Conservation (phyloP, 2,113 vertebrate species). For the Athene cunicularia region DNA sequence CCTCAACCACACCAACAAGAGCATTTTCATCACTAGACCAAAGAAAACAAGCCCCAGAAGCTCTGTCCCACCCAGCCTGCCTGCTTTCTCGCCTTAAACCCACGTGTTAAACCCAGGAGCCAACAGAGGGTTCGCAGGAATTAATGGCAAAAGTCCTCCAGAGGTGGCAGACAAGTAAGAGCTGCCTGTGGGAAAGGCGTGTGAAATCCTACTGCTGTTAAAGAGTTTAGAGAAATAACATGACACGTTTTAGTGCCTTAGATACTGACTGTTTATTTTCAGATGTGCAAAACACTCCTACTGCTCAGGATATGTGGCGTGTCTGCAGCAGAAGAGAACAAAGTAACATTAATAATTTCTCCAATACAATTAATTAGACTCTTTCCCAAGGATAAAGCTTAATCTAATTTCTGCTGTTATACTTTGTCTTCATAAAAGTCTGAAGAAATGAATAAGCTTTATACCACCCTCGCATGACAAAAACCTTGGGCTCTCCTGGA, state of each 20-base stretch:
- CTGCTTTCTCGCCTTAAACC: not conserved
- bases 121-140: not conserved
- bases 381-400: conserved; percentile 3
- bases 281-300: not conserved
- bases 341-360: not conserved
- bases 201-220: not conserved
- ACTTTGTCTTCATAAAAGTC: conserved; percentile 20
- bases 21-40: not conserved
- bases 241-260: accelerated
- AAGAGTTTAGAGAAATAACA: not conserved
- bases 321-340: not conserved
- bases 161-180: not conserved
- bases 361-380: not conserved
- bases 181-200: not conserved
- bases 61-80: not conserved
- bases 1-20: not conserved
- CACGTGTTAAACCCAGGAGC: not conserved
- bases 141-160: no score
- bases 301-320: accelerated
- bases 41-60: not conserved
- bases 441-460: conserved; percentile 13
- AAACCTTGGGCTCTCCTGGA: not conserved
- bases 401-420: conserved; percentile 3
- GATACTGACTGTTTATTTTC: not conserved
- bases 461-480: not conserved